A percentile compares a stretch with the other conserved stretches of the same genome.
phyloP scores from a whole-genome alignment of 2,888 invertebrate species.

The Diarsia dahlii region DNA sequence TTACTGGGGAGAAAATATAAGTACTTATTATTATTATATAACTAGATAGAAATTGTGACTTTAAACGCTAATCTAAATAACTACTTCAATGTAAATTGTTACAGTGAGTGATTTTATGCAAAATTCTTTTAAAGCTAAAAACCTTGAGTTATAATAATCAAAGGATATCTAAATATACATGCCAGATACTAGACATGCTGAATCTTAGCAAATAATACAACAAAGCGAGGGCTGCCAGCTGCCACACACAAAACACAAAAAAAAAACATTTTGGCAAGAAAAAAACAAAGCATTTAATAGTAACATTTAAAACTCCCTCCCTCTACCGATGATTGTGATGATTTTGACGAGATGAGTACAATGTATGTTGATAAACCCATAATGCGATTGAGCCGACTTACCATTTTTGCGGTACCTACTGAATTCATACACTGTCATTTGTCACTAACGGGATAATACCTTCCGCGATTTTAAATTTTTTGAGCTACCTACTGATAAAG shows the following conservation, averaged over 20 bases:
- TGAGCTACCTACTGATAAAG: too few relatives aligned
- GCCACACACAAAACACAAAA: conserved; percentile 56
- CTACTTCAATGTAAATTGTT: conserved; percentile 3
- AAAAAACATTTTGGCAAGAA: conserved; percentile 13
- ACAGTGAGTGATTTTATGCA: not conserved
- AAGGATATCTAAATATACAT: conserved; percentile 40
- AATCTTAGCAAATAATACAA: conserved; percentile 29
- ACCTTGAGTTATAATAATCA: not conserved
- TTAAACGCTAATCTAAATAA: not conserved
- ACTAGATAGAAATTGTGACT: not conserved
- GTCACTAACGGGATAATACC: too few relatives aligned
- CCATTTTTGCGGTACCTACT: not conserved
- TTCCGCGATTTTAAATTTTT: too few relatives aligned
- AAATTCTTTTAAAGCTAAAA: not conserved
- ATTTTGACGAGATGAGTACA: not conserved
- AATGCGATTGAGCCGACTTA: not conserved
- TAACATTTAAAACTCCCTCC: conserved; percentile 19
- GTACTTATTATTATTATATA: not conserved
- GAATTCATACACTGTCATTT: too few relatives aligned
- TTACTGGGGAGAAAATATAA: not conserved
- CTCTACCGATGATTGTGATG: conserved; percentile 34
- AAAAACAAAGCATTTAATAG: conserved; percentile 43
- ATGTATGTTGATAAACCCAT: conserved; percentile 4
- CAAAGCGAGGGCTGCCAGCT: conserved; percentile 57
- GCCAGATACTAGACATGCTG: conserved; percentile 57